phyloP scores from a whole-genome alignment of 1,140 invertebrate species.

The Ctenoplectra terminalis region DNA sequence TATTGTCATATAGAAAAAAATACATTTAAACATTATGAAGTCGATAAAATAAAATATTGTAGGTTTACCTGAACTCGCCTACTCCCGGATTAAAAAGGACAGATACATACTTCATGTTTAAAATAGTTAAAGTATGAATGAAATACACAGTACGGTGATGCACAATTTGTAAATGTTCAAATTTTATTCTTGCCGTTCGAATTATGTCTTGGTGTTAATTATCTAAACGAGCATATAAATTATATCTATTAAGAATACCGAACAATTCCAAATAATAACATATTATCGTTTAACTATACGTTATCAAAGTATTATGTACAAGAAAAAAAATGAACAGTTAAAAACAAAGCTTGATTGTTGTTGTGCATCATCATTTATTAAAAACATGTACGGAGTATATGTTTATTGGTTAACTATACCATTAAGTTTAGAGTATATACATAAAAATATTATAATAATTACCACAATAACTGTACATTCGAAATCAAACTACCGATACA shows the following conservation, averaged over 20 bases:
- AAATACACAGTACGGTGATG: constrained; percentile 1
- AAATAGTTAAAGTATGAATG: not conserved
- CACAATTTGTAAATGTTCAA: constrained; percentile 10
- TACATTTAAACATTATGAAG: constrained; percentile 9
- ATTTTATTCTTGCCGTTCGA: not conserved
- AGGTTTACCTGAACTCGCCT: constrained; percentile 40
- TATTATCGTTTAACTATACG: too few relatives aligned
- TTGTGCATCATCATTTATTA: constrained; percentile 17
- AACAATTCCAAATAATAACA: not conserved
- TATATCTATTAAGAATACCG: not conserved
- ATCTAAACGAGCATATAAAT: not conserved
- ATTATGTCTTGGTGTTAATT: not conserved
- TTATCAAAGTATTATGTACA: not conserved
- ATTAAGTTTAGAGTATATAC: not conserved
- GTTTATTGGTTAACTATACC: not conserved
- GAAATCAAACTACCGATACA: not conserved
- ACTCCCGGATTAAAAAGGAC: constrained; percentile 33
- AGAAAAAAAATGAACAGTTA: not conserved
- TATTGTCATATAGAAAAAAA: not conserved
- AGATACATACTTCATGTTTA: constrained; percentile 4
- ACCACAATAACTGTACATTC: not conserved
- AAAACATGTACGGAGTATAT: constrained; percentile 20
- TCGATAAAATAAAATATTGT: not conserved
- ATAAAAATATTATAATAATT: not conserved
- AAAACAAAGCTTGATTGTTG: not conserved